Conservation (phyloP, 2,113 vertebrate genomes). For the Carassius carassius region DNA sequence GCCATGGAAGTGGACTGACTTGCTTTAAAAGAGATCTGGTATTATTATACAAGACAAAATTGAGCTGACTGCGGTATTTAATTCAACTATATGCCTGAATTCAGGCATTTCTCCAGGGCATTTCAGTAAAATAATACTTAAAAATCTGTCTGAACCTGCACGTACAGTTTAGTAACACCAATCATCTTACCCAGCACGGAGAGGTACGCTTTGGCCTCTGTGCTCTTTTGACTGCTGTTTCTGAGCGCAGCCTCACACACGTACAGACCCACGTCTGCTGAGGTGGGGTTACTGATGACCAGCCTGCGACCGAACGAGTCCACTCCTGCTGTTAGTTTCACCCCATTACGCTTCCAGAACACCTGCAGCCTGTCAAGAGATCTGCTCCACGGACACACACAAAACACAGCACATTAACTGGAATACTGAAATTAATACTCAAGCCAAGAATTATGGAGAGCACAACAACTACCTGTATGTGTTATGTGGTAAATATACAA, state of each 20-base stretch:
- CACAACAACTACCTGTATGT: background rate
- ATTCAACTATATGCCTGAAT: background rate
- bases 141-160: background rate
- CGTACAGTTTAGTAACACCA: background rate
- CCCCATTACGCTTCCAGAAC: slow-evolving; percentile 86
- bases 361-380: slow-evolving; percentile 82
- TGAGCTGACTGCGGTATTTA: background rate
- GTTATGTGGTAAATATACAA: background rate
- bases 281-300: slow-evolving; percentile 75
- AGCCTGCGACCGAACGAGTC: slow-evolving; percentile 82
- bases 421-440: slow-evolving; percentile 13
- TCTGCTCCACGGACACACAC: slow-evolving; percentile 66
- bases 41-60: background rate
- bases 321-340: slow-evolving; percentile 78
- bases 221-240: slow-evolving; percentile 75
- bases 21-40: background rate
- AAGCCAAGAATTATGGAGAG: background rate
- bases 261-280: slow-evolving; percentile 81
- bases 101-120: slow-evolving; percentile 3
- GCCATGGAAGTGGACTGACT: background rate
- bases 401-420: slow-evolving; percentile 11
- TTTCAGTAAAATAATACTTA: background rate
- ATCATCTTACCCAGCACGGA: slow-evolving; percentile 82
- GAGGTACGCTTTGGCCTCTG: slow-evolving; percentile 81
- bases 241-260: slow-evolving; percentile 83